Conservation (phyloP, 1,140 invertebrate species). For the Oryzaephilus surinamensis region DNA sequence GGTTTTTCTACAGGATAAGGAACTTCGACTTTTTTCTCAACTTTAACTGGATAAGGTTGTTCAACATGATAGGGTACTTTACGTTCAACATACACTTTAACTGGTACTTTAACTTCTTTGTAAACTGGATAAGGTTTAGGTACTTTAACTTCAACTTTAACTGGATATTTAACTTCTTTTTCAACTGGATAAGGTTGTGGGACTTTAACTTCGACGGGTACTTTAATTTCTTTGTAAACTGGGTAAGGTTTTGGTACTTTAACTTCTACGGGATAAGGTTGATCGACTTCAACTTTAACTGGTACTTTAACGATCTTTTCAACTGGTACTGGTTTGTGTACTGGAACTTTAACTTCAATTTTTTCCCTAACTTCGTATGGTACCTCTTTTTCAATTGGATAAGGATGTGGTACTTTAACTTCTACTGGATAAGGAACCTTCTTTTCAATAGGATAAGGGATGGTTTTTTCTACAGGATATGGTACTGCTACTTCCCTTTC, state of each 20-base stretch:
- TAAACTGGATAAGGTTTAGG: slow-evolving; percentile 52
- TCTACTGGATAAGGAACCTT: slow-evolving; percentile 41
- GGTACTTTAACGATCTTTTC: slow-evolving; percentile 52
- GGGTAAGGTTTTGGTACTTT: slow-evolving; percentile 47
- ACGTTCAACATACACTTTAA: slow-evolving; percentile 43
- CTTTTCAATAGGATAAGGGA: slow-evolving; percentile 48
- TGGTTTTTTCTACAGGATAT: slow-evolving; percentile 49
- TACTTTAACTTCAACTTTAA: slow-evolving; percentile 52
- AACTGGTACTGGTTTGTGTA: slow-evolving; percentile 45
- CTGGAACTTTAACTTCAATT: slow-evolving; percentile 51
- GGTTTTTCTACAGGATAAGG: slow-evolving; percentile 44
- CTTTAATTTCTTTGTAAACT: slow-evolving; percentile 52
- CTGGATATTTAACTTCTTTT: slow-evolving; percentile 49
- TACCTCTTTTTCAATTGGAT: slow-evolving; percentile 47
- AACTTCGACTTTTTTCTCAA: slow-evolving; percentile 41
- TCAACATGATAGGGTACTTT: slow-evolving; percentile 47
- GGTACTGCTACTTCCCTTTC: slow-evolving; percentile 32
- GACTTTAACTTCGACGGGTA: slow-evolving; percentile 57
- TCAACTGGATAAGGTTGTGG: slow-evolving; percentile 64
- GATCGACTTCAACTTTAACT: slow-evolving; percentile 53
- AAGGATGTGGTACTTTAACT: slow-evolving; percentile 45
- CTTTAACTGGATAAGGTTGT: slow-evolving; percentile 32
- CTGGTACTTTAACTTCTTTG: slow-evolving; percentile 51
- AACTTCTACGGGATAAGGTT: slow-evolving; percentile 53
- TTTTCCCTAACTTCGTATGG: slow-evolving; percentile 42